A percentile compares a stretch with the other conserved stretches of the same genome.
Evolutionary conservation across 2,797 vertebrate species (phyloP).

Genomic region (Bucorvus abyssinicus): DNA sequence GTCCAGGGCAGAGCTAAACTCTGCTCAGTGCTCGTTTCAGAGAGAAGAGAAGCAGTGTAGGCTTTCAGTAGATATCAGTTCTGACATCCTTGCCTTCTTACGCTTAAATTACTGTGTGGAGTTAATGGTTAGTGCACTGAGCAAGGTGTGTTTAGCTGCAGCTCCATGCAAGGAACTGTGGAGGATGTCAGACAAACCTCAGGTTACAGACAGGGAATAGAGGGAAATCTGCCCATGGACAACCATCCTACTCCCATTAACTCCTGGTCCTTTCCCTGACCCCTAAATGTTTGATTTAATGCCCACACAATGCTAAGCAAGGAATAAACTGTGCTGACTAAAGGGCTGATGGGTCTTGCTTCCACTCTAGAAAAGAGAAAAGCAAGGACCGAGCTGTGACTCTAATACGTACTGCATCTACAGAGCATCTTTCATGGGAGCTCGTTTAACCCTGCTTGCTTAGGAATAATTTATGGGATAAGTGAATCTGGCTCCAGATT

Average conservation of each 20-base stretch:
- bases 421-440: not conserved
- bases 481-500: not conserved
- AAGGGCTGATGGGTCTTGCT: not conserved
- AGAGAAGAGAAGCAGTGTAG: not conserved
- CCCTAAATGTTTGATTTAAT: not conserved
- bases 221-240: not conserved
- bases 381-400: not conserved
- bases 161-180: not conserved
- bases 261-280: not conserved
- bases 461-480: not conserved
- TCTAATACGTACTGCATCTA: not conserved
- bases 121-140: not conserved
- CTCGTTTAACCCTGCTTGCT: not conserved
- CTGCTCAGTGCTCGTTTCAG: not conserved
- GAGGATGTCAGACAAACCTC: not conserved
- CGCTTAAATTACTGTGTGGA: not conserved
- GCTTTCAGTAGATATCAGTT: not conserved
- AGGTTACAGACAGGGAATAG: not conserved
- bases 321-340: not conserved
- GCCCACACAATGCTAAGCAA: not conserved
- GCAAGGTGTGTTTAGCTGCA: not conserved
- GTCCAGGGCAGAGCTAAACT: not conserved
- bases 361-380: not conserved
- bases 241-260: not conserved
- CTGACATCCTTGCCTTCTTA: not conserved